Conservation (phyloP, 2,888 invertebrate species). For the Hoplodrina ambigua region DNA sequence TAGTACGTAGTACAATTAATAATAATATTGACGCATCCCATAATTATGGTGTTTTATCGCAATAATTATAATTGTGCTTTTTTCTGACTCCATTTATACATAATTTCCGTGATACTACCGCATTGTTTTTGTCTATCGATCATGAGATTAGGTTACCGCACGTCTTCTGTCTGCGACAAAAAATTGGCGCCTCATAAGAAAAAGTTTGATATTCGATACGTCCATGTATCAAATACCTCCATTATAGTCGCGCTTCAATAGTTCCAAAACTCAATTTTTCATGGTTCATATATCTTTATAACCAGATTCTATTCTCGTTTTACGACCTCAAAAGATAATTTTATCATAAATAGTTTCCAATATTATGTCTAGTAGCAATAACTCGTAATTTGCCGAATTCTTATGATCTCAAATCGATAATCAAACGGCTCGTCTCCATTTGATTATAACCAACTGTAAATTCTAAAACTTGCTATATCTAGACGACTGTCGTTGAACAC, state of each 20-base stretch:
- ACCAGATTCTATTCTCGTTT: constrained; percentile 70
- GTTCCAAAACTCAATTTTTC: constrained; percentile 80
- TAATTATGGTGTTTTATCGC: neutral
- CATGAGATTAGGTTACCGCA: constrained; percentile 58
- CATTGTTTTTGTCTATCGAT: constrained; percentile 60
- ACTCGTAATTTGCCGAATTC: constrained; percentile 63
- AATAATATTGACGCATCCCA: constrained; percentile 2
- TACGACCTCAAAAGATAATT: constrained; percentile 61
- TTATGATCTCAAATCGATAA: constrained; percentile 51
- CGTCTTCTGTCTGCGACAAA: constrained; percentile 61
- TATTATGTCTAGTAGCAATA: constrained; percentile 66
- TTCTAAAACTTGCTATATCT: constrained; percentile 50
- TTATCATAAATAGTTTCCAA: constrained; percentile 61
- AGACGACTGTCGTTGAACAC: constrained; percentile 59
- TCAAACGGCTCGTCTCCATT: constrained; percentile 42
- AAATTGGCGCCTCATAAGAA: constrained; percentile 82
- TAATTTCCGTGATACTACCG: constrained; percentile 53
- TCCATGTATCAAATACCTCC: constrained; percentile 71
- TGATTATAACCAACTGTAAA: constrained; percentile 57
- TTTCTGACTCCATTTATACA: constrained; percentile 18
- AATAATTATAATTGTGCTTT: constrained; percentile 26
- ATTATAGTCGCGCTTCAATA: constrained; percentile 77
- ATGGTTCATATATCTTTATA: constrained; percentile 75
- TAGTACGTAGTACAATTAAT: neutral
- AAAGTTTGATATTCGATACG: constrained; percentile 78